These are phyloP conservation scores for Hirundichthys speculiger DNA, from an alignment of 2,113 vertebrate species.

Conservation along the genomic window DNA sequence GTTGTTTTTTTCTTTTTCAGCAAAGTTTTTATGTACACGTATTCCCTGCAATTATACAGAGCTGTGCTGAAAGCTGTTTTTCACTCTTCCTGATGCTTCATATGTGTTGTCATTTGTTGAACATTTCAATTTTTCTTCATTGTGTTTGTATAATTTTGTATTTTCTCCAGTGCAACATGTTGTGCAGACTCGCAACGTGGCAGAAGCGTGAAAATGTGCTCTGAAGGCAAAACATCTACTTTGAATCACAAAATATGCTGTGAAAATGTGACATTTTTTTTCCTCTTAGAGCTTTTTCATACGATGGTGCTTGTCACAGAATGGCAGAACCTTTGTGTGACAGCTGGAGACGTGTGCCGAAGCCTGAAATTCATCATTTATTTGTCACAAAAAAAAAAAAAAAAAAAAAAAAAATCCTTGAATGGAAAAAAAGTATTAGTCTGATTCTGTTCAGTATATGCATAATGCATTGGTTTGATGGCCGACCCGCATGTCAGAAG, in stretches of 20 bases:
- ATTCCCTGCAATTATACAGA: background rate
- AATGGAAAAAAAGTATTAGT: background rate
- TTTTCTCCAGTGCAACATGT: background rate
- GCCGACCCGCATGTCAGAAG: background rate
- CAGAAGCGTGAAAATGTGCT: conserved; percentile 22
- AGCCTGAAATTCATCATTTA: background rate
- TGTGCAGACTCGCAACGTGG: conserved; percentile 9
- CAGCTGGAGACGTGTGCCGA: background rate
- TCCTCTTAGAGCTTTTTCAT: conserved; percentile 4
- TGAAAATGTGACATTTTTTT: background rate
- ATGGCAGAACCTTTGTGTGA: background rate
- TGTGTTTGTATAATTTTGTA: background rate
- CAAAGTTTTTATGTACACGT: too few species aligned
- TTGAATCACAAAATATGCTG: conserved; percentile 19
- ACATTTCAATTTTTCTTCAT: background rate
- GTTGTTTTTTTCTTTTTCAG: too few species aligned
- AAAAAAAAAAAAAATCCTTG: background rate
- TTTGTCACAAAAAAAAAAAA: background rate
- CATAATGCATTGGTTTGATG: conserved; percentile 11
- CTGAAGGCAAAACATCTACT: conserved; percentile 26
- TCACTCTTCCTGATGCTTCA: background rate
- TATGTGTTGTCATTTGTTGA: background rate
- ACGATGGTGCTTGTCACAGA: background rate
- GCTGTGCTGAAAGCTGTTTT: background rate
- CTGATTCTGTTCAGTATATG: background rate